Base-by-base conservation (phyloP, 2,888 invertebrate species). In the Exephanes ischioxanthus region DNA sequence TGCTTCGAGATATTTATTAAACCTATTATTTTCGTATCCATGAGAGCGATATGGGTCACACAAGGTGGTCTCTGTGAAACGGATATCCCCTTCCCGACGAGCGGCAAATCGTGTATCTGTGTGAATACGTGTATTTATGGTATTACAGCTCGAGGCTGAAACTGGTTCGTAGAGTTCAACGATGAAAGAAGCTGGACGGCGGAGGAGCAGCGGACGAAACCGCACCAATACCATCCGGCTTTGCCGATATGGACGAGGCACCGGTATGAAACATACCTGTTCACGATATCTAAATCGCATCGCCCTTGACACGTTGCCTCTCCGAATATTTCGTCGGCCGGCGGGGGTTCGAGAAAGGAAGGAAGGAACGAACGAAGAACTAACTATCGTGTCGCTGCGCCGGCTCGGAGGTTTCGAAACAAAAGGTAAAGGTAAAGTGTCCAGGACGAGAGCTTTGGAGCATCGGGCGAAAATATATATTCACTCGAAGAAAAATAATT, bases 241-340 rank as follows among this genome's bases (percentile, higher is more conserved):
- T 55, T 66, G 45, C 75, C 58, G 63, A 75, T 79, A 77, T 79
- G 82, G 55, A 71, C 66, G 66, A 41, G 63, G 55, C 41, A 63
- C 72, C 41, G 41, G 11, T 41, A 19, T 70, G 84, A 73, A 68
- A 71, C 71, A 85, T 85, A 85, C 84, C 84, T 81, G 84, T 73
- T 80, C 70, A 66, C 73, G 81, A 81, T 81, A 85, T 85, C 85
- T 85, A 85, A 85, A 84, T 87, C 87, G 85, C 87, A 80, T 85
- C 83, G 83, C 86, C 87, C 88, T 82, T 81, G 84, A 78, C 77
- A 78, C 85, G 71, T 82, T 72, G 73, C 80, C 66, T 30, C 86
- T 77, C 80, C 63, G 80, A 82, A 84, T 83, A 85, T 83, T 87
- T 81, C 84, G 86, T 86, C 84, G 87, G 82, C 75, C 66, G 76